Evolutionary conservation across 2,888 invertebrate genomes (phyloP).

Genomic region (Machimus atricapillus): DNA sequence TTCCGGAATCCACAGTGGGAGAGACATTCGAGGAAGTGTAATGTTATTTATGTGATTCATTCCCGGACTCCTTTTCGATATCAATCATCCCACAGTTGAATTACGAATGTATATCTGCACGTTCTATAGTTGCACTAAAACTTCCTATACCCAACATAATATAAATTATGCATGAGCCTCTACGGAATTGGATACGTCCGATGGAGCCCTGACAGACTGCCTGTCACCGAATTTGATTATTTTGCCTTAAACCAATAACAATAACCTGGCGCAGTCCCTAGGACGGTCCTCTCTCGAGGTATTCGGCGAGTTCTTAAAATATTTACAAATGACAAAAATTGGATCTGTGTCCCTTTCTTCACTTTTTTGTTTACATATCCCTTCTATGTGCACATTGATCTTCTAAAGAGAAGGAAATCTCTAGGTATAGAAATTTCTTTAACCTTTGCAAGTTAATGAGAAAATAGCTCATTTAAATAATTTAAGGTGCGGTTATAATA

Average conservation of each 20-base stretch:
- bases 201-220: neutral
- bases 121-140: neutral
- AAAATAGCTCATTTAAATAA: neutral
- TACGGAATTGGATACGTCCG: neutral
- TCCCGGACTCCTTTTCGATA: neutral
- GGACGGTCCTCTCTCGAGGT: neutral
- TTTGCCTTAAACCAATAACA: slow-evolving; percentile 8
- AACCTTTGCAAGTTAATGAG: neutral
- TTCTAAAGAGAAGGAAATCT: neutral
- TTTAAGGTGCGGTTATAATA: neutral
- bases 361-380: neutral
- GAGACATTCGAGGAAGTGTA: neutral
- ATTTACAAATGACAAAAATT: neutral
- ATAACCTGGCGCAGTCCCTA: neutral
- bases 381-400: neutral
- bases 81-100: neutral
- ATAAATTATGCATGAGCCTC: neutral
- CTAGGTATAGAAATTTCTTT: neutral
- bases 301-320: neutral
- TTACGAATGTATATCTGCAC: neutral
- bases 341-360: neutral
- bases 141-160: neutral
- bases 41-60: neutral
- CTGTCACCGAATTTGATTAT: slow-evolving; percentile 17
- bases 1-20: neutral